These are phyloP conservation scores for Rhea americana DNA, from an alignment of 2,113 vertebrate species.

Conservation along the genomic window DNA sequence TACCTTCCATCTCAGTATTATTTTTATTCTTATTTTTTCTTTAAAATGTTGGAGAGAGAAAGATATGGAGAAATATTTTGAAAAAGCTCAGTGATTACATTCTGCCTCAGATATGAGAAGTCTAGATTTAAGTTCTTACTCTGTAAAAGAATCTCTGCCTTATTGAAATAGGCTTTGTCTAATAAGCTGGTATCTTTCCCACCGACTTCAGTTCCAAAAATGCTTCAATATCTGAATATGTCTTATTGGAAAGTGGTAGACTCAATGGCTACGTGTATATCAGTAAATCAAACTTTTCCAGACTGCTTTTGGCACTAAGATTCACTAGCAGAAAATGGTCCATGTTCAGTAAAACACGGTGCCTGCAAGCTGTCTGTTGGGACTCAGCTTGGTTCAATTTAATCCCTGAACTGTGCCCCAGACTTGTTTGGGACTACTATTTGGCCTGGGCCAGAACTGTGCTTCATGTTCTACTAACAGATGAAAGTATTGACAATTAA, in stretches of 20 bases:
- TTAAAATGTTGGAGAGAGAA: not conserved
- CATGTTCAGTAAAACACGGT: not conserved
- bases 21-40: not conserved
- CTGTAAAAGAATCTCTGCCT: not conserved
- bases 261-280: accelerated
- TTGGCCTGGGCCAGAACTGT: not conserved
- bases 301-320: not conserved
- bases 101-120: not conserved
- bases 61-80: not conserved
- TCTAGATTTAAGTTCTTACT: not conserved
- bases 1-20: not conserved
- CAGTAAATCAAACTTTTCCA: not conserved
- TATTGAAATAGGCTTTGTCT: not conserved
- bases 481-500: not conserved
- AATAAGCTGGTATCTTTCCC: not conserved
- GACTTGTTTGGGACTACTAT: not conserved
- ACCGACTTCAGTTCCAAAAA: not conserved
- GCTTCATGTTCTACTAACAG: not conserved
- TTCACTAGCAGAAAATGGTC: not conserved
- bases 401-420: not conserved
- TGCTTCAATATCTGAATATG: not conserved
- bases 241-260: not conserved
- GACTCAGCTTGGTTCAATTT: not conserved
- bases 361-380: not conserved
- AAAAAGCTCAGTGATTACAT: not conserved